Percentiles rank a stretch among this genome's conserved stretches.
phyloP scores from a whole-genome alignment of 2,888 invertebrate genomes.

The Melitaea athalia region DNA sequence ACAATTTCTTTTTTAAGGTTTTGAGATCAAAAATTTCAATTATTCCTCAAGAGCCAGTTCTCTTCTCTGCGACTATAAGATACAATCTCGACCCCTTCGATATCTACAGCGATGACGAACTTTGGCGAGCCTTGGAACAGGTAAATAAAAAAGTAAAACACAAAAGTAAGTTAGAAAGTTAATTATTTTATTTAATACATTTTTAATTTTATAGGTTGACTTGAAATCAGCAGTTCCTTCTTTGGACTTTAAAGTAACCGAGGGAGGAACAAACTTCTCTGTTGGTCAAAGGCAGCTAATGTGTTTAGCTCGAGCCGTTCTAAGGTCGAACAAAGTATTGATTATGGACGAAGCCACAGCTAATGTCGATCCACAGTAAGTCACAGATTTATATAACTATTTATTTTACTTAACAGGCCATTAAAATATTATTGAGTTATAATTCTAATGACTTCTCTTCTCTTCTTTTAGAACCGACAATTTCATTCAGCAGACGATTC shows the following conservation, averaged over 20 bases:
- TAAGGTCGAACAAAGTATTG: slow-evolving; percentile 91
- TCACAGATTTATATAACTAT: slow-evolving; percentile 27
- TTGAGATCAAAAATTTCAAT: slow-evolving; percentile 84
- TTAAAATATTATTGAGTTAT: background rate
- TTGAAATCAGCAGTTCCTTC: slow-evolving; percentile 85
- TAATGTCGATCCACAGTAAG: slow-evolving; percentile 92
- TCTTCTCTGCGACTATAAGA: slow-evolving; percentile 88
- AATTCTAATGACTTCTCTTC: slow-evolving; percentile 22
- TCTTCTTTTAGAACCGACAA: slow-evolving; percentile 84
- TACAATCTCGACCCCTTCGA: slow-evolving; percentile 90
- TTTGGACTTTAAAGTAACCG: slow-evolving; percentile 87
- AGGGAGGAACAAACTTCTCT: slow-evolving; percentile 91
- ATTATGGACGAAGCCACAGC: slow-evolving; percentile 97
- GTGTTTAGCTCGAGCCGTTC: slow-evolving; percentile 93
- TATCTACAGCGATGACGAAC: slow-evolving; percentile 84
- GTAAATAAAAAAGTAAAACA: slow-evolving; percentile 55
- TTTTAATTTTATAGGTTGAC: slow-evolving; percentile 83
- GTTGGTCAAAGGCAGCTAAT: slow-evolving; percentile 95
- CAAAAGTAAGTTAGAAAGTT: too few relatives aligned
- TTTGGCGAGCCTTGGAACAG: slow-evolving; percentile 89
- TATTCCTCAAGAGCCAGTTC: slow-evolving; percentile 91
- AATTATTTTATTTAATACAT: background rate
- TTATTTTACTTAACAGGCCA: background rate
- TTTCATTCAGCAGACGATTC: slow-evolving; percentile 91
- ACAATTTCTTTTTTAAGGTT: slow-evolving; percentile 68